Conservation (phyloP, 2,888 invertebrate species). For the Tiliacea citrago region DNA sequence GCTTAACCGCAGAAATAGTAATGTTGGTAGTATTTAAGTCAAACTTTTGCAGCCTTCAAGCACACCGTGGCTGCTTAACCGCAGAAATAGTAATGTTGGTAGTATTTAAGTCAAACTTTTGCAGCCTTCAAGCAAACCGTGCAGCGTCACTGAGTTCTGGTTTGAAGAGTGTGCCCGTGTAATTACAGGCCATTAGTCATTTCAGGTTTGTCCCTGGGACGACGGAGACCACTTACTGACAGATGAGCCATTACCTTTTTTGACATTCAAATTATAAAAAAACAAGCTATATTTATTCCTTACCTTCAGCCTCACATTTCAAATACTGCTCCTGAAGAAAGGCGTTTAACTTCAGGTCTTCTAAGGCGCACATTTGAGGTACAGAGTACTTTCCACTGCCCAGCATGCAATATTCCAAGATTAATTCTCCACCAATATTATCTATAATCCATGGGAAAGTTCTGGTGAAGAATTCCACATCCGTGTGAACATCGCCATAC, state of each 20-base stretch:
- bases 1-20: too few species aligned
- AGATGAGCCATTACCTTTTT: neutral
- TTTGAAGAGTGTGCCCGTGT: too few species aligned
- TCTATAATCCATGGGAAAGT: conserved; percentile 78
- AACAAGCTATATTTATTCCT: neutral
- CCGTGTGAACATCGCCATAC: conserved; percentile 70
- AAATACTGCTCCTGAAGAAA: conserved; percentile 78
- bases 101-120: too few species aligned
- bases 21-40: too few species aligned
- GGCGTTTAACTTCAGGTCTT: conserved; percentile 69
- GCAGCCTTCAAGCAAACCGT: too few species aligned
- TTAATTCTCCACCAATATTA: conserved; percentile 77
- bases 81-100: too few species aligned
- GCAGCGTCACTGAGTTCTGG: too few species aligned
- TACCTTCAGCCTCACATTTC: conserved; percentile 79
- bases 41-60: too few species aligned
- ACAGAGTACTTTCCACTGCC: conserved; percentile 78
- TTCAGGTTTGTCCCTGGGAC: too few species aligned
- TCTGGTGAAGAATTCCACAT: conserved; percentile 70
- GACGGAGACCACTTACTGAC: neutral
- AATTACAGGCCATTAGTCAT: too few species aligned
- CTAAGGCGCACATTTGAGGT: conserved; percentile 77
- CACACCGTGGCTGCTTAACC: too few species aligned
- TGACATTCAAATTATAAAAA: neutral
- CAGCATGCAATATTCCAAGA: conserved; percentile 71